Evolutionary conservation across 2,888 invertebrate genomes (phyloP).

Genomic region (Galerucella pusilla): DNA sequence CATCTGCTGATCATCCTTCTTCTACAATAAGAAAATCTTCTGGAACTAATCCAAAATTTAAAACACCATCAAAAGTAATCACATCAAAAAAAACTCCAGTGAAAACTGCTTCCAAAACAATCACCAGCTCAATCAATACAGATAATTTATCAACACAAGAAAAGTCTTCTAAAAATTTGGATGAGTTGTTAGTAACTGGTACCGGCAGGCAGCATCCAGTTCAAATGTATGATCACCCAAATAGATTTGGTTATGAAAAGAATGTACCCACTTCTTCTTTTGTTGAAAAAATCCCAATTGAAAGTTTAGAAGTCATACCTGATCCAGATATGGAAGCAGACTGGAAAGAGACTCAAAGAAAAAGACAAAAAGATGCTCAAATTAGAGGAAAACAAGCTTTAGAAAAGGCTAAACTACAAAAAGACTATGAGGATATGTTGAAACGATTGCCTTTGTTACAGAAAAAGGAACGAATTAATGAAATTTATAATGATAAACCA

Average conservation of each 20-base stretch:
- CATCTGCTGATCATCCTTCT: background rate
- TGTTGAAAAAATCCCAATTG: slow-evolving; percentile 60
- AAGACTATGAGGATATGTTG: slow-evolving; percentile 67
- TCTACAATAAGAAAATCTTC: slow-evolving; percentile 4
- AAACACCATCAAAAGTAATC: background rate
- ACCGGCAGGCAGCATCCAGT: slow-evolving; percentile 52
- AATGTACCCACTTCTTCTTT: slow-evolving; percentile 56
- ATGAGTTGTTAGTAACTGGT: slow-evolving; percentile 3
- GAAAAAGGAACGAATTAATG: slow-evolving; percentile 60
- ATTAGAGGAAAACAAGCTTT: slow-evolving; percentile 66
- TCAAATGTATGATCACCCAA: slow-evolving; percentile 67
- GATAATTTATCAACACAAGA: slow-evolving; percentile 6
- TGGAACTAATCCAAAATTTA: background rate
- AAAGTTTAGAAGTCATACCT: slow-evolving; percentile 55
- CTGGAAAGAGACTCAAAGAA: slow-evolving; percentile 52
- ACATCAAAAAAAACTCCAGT: background rate
- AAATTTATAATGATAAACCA: slow-evolving; percentile 58
- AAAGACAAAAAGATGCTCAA: slow-evolving; percentile 58
- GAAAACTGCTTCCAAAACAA: background rate
- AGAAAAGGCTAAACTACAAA: slow-evolving; percentile 66
- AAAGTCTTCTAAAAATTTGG: background rate
- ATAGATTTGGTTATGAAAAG: slow-evolving; percentile 59
- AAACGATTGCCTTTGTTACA: slow-evolving; percentile 64
- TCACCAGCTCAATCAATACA: background rate
- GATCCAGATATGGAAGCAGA: slow-evolving; percentile 54